Conservation (phyloP, 2,888 invertebrate genomes). For the Caenorhabditis angaria region DNA sequence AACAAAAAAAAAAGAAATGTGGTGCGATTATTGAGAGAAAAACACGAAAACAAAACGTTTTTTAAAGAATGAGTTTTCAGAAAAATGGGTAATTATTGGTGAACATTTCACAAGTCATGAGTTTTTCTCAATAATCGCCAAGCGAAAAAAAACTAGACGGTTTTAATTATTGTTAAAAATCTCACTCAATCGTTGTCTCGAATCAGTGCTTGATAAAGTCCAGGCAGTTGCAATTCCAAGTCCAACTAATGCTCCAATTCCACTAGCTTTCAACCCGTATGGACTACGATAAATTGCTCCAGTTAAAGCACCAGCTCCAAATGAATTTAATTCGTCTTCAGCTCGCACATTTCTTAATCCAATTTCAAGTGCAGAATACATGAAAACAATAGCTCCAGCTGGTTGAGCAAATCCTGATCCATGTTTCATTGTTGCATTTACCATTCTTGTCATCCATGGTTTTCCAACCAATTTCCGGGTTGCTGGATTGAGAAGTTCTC, state of each 20-base stretch:
- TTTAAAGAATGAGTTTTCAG: not conserved
- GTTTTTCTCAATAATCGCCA: too few relatives aligned
- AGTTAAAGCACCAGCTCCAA: slow-evolving; percentile 69
- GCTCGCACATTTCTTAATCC: slow-evolving; percentile 60
- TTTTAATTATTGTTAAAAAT: slow-evolving; percentile 45
- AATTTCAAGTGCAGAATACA: slow-evolving; percentile 68
- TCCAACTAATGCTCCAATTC: slow-evolving; percentile 60
- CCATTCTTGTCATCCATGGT: slow-evolving; percentile 69
- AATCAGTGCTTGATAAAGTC: slow-evolving; percentile 64
- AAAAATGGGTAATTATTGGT: too few relatives aligned
- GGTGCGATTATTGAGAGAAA: too few relatives aligned
- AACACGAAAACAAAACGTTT: not conserved
- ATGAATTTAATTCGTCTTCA: slow-evolving; percentile 66
- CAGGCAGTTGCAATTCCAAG: slow-evolving; percentile 58
- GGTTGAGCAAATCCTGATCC: slow-evolving; percentile 70
- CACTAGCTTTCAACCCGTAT: slow-evolving; percentile 64
- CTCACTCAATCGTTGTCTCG: slow-evolving; percentile 61
- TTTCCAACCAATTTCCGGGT: slow-evolving; percentile 65
- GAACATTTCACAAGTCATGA: too few relatives aligned
- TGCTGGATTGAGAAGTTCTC: slow-evolving; percentile 66
- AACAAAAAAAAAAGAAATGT: too few relatives aligned
- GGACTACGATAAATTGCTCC: slow-evolving; percentile 69
- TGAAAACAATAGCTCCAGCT: slow-evolving; percentile 64
- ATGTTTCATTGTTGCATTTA: slow-evolving; percentile 70
- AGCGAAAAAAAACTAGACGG: not conserved